Base-by-base conservation (phyloP, 2,113 vertebrate genomes). In the Ancistrus triradiatus region DNA sequence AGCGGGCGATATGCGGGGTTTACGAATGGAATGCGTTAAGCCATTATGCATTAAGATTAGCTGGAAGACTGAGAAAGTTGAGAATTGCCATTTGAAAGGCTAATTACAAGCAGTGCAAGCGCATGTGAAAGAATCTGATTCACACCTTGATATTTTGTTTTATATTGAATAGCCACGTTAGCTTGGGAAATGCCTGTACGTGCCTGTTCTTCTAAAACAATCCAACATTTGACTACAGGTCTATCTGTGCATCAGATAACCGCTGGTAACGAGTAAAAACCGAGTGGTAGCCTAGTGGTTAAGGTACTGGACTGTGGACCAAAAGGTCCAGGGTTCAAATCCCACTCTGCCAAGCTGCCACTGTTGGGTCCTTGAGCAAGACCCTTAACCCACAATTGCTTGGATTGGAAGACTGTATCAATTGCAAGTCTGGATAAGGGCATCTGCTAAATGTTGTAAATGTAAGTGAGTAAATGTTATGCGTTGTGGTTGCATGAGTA, bases 1-100 rank as follows among this genome's bases (percentile, higher is more conserved):
- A 13, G 33, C 19, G 6, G 5, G 14, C 28, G 4, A 6, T 3
- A 25, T 9, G 7, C 19, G 7, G 2, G 31, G 24, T 43, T 11
- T 31, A 4, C 4, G 14, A 18, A 31, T 48, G 42, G 3, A 21
- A 17, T 18, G 21, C 25, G 6, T 27, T 7, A 42, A 17, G 19
- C 47, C 24, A 63, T 4, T 14, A 9, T 15, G 19, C 7, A 14
- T n/a, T 15, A 37, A 0, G 21, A 68, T 68, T 55, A 24, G 25
- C 31, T 48, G 35, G 13, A 48, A 57, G 35, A 62, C 40, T 25
- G 21, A 52, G 62, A 63, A 63, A 73, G 72, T 60, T 74, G 76
- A 78, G 75, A 86, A 81, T 72, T 78, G 76, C 69, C 70, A 68
- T 68, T 69, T 38, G 19, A 43, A 9, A 66, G 42, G 66, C 21